These are phyloP conservation scores for Drosophila quinaria DNA, from an alignment of 2,888 invertebrate species.

Conservation along the genomic window DNA sequence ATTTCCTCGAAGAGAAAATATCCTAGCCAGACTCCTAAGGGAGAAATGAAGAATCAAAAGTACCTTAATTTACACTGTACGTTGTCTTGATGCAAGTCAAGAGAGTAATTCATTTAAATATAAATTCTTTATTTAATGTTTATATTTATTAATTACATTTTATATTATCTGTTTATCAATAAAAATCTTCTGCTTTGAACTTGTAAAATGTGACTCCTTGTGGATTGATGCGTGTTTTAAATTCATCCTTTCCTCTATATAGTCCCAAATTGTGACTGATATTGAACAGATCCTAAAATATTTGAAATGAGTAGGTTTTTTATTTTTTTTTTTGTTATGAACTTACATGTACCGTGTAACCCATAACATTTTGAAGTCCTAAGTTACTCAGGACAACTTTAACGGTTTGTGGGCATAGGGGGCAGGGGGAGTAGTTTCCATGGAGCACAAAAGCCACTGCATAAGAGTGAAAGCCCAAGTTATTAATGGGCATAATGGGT, in stretches of 20 bases:
- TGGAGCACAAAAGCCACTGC: slow-evolving; percentile 85
- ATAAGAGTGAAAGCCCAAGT: slow-evolving; percentile 83
- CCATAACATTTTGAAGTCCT: slow-evolving; percentile 79
- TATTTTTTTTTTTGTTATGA: neutral
- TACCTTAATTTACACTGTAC: neutral
- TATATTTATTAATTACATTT: neutral
- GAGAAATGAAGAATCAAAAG: neutral
- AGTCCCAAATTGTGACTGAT: slow-evolving; percentile 26
- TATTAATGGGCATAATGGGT: slow-evolving; percentile 83
- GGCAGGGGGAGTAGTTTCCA: slow-evolving; percentile 40
- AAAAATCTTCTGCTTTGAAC: slow-evolving; percentile 53
- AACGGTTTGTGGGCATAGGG: slow-evolving; percentile 81
- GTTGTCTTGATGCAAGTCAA: slow-evolving; percentile 1
- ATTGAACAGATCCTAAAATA: slow-evolving; percentile 69
- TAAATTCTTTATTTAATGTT: neutral
- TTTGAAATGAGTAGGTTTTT: neutral
- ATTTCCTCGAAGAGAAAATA: slow-evolving; percentile 54
- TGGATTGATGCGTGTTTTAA: slow-evolving; percentile 71
- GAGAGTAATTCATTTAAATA: neutral
- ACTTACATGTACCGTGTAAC: slow-evolving; percentile 81
- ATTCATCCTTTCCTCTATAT: slow-evolving; percentile 43
- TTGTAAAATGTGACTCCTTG: slow-evolving; percentile 76
- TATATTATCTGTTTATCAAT: slow-evolving; percentile 4
- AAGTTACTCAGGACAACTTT: slow-evolving; percentile 80
- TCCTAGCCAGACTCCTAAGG: slow-evolving; percentile 12